These are phyloP conservation scores for Pomatorhinus ruficollis DNA, from an alignment of 2,113 vertebrate genomes.

Conservation along the genomic window DNA sequence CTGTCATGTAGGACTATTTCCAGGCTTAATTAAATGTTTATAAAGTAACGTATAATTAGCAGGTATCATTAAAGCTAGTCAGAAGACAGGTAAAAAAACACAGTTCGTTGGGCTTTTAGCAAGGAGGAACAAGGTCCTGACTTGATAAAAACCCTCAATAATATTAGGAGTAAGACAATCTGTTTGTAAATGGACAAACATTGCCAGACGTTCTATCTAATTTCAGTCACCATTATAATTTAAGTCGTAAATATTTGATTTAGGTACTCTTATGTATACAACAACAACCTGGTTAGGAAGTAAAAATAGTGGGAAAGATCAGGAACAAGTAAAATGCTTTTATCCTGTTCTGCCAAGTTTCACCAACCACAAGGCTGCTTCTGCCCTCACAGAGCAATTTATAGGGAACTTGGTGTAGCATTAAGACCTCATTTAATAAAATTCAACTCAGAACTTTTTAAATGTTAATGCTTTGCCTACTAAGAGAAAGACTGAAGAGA, in stretches of 20 bases:
- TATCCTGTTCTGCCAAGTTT: not conserved
- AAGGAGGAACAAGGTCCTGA: not conserved
- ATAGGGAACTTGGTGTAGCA: not conserved
- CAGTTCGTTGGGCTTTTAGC: not conserved
- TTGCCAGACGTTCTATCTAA: not conserved
- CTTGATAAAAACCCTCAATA: not conserved
- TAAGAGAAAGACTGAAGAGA: not conserved
- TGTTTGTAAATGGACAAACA: not conserved
- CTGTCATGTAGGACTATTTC: not conserved
- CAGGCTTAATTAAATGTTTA: constrained; percentile 35
- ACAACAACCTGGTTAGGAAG: not conserved
- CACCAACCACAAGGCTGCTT: not conserved
- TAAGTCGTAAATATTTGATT: not conserved
- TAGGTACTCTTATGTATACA: not conserved
- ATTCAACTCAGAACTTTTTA: not conserved
- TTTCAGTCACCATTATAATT: not conserved
- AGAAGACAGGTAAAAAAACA: not conserved
- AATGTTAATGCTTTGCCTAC: not conserved
- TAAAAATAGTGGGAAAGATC: not conserved
- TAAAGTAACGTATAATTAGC: not conserved
- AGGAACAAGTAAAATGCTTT: not conserved
- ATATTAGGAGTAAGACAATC: not conserved
- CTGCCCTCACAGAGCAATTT: not conserved
- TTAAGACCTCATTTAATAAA: not conserved
- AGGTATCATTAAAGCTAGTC: not conserved